phyloP scores from a whole-genome alignment of 2,888 invertebrate species.

The Amorpha juglandis region DNA sequence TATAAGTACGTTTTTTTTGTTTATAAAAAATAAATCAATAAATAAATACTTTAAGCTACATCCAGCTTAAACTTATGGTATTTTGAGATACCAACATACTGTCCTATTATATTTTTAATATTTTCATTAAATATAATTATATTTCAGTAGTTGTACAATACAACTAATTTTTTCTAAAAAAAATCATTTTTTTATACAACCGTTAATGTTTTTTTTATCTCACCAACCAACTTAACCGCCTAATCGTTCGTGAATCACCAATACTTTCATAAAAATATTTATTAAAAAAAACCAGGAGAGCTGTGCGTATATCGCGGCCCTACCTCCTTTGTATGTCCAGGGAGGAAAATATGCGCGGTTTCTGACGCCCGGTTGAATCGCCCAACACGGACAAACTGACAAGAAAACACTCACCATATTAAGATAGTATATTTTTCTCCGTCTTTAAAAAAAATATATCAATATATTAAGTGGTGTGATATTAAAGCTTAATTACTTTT shows the following conservation, averaged over 20 bases:
- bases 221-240: constrained; percentile 23
- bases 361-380: constrained; percentile 74
- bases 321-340: constrained; percentile 82
- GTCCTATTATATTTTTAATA: too few relatives aligned
- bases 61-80: too few relatives aligned
- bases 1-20: too few relatives aligned
- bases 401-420: constrained; percentile 58
- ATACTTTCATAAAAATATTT: constrained; percentile 24
- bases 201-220: neutral
- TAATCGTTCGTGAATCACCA: constrained; percentile 25
- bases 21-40: too few relatives aligned
- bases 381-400: constrained; percentile 79
- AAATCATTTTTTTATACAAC: too few relatives aligned
- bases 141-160: neutral
- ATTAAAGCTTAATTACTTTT: too few relatives aligned
- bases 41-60: too few relatives aligned
- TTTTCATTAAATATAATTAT: too few relatives aligned
- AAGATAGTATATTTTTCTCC: constrained; percentile 30
- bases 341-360: constrained; percentile 81
- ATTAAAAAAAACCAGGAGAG: constrained; percentile 21
- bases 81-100: too few relatives aligned
- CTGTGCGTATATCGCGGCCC: constrained; percentile 38
- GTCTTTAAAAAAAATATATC: neutral
- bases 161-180: neutral
- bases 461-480: too few relatives aligned